Evolutionary conservation across 2,113 vertebrate species (phyloP), one percentile per base, ranked within the genome.

Genomic region (Indicator maculatus): DNA sequence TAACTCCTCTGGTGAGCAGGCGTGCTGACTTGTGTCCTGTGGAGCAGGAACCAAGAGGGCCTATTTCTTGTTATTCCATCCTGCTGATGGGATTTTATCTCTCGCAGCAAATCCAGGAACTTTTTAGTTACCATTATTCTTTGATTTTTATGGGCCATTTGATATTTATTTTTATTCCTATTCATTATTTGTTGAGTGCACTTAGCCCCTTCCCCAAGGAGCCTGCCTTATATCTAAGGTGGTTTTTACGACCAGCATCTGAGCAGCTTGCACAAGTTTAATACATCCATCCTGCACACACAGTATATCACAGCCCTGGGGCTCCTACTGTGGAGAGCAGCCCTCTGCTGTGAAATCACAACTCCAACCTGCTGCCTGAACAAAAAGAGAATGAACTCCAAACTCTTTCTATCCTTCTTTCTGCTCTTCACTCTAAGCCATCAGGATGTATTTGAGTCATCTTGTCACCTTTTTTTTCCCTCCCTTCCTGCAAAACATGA

Each of bases 61-160:
- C 50, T 16, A 91, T 65, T 95, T 88, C 85, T 61, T 6, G 58
- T 93, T 89, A 88, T 83, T 97, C 86, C 93, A 86, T 53, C 24
- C 69, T 2, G 30, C 94, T 91, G 92, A 69, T 95, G 95, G 94
- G 93, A 93, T 94, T 97, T 94, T 89, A 59, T 95, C 90, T 93
- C 95, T 88, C 61, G 7, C 86, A 94, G 83, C 94, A 95, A 91
- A 91, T 94, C 94, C 95, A 93, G 94, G 91, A 90, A 89, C 94
- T 94, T 95, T 95, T 88, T 92, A 75, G 92, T 95, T 95, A 86
- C 92, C 81, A 26, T 95, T 95, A 95, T 84, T 90, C 93, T 93
- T 96, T 95, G 94, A 96, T 95, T 96, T 96, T 96, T 96, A 96
- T 97, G 93, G 63, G 91, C 90, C 94, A 93, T 96, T 91, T 89